Conservation (phyloP, 2,797 vertebrate genomes). For the Sebastes nivosus region DNA sequence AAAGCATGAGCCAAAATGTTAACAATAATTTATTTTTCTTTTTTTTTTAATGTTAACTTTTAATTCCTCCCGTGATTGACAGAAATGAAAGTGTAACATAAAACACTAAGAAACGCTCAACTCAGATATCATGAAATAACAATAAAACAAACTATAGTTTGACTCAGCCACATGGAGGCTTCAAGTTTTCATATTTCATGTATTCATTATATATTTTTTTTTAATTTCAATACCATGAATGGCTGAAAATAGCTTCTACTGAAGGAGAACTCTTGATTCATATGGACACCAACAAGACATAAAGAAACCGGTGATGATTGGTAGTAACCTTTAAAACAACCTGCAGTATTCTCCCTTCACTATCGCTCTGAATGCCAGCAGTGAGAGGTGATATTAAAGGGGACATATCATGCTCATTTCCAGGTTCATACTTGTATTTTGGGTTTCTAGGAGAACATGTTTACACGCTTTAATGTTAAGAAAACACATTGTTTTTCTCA, state of each 20-base stretch:
- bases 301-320: background rate
- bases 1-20: background rate
- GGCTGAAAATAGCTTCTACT: background rate
- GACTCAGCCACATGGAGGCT: background rate
- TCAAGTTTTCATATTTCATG: background rate
- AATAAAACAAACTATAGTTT: background rate
- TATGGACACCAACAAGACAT: background rate
- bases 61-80: background rate
- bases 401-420: background rate
- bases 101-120: background rate
- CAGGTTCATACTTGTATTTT: background rate
- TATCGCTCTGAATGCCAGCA: background rate
- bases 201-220: background rate
- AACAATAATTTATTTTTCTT: rapidly evolving
- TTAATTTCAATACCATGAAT: background rate
- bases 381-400: background rate
- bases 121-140: background rate
- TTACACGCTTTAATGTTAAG: background rate
- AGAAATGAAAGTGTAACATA: background rate
- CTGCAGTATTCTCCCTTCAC: background rate
- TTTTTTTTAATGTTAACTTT: background rate
- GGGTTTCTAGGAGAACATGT: background rate
- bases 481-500: background rate
- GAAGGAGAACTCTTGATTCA: background rate
- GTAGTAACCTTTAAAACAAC: background rate